These are phyloP conservation scores for Cheiracanthium punctorium DNA, from an alignment of 2,888 invertebrate genomes.

Conservation along the genomic window DNA sequence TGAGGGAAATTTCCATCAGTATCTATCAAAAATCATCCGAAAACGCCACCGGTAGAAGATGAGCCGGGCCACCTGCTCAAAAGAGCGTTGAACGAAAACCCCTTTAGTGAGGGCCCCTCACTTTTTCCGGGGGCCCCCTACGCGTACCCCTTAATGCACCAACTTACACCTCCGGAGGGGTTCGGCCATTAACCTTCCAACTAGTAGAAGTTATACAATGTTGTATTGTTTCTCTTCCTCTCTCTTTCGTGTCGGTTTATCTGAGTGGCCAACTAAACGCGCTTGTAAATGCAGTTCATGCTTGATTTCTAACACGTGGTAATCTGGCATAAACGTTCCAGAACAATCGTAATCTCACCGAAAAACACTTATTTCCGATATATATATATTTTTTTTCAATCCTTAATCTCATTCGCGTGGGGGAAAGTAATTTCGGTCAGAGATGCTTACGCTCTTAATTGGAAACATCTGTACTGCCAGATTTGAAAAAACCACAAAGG, in stretches of 20 bases:
- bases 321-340: conserved; percentile 44
- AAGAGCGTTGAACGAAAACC: conserved; percentile 53
- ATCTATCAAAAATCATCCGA: conserved; percentile 12
- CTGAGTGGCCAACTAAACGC: conserved; percentile 22
- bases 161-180: conserved; percentile 58
- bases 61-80: conserved; percentile 53
- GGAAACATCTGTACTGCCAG: not conserved
- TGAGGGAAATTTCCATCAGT: conserved; percentile 7
- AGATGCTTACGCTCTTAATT: not conserved
- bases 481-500: not conserved
- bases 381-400: not conserved
- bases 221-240: conserved; percentile 19
- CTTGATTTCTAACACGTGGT: conserved; percentile 30
- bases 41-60: conserved; percentile 19
- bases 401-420: not conserved
- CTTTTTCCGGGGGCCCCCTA: conserved; percentile 30
- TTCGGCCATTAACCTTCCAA: conserved; percentile 59
- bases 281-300: conserved; percentile 15
- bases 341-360: conserved; percentile 28
- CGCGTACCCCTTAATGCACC: conserved; percentile 62
- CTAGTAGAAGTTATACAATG: conserved; percentile 48
- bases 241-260: not conserved
- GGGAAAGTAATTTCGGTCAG: not conserved
- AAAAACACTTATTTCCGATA: conserved; percentile 45
- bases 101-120: conserved; percentile 28